Evolutionary conservation across 2,113 vertebrate genomes (phyloP).

Genomic region (Stegostoma tigrinum): DNA sequence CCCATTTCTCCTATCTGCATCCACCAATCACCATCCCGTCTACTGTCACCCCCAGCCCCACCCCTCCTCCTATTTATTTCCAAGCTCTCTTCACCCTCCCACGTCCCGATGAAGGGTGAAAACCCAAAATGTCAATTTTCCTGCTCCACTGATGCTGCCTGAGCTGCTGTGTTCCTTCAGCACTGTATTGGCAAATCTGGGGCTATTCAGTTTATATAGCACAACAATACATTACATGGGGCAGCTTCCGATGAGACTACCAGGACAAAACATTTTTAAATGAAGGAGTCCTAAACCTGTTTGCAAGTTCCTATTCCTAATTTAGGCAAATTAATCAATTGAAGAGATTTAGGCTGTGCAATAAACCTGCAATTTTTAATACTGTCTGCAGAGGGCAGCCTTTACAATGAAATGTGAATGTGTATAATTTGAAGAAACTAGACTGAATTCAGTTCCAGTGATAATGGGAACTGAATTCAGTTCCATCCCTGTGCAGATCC

Average conservation of each 20-base stretch:
- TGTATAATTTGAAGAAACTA: background rate
- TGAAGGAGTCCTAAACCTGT: background rate
- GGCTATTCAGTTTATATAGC: too few relatives aligned
- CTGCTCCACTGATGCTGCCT: too few relatives aligned
- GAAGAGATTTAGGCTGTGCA: background rate
- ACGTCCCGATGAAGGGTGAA: too few relatives aligned
- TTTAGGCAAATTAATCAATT: background rate
- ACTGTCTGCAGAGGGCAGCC: conserved; percentile 18
- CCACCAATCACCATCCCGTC: too few relatives aligned
- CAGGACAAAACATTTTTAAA: background rate
- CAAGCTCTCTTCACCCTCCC: too few relatives aligned
- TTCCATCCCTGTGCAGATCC: too few relatives aligned
- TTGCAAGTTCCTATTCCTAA: background rate
- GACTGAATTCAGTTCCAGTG: background rate
- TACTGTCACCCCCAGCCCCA: too few relatives aligned
- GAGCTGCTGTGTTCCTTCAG: too few relatives aligned
- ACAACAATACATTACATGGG: background rate
- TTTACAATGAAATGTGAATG: background rate
- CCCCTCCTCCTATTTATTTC: too few relatives aligned
- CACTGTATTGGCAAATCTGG: too few relatives aligned
- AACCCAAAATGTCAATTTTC: too few relatives aligned
- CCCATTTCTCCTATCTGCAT: too few relatives aligned
- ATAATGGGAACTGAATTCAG: background rate
- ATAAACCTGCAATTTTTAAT: background rate
- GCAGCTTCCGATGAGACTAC: background rate